These are phyloP conservation scores for Ochropleura plecta DNA, from an alignment of 2,888 invertebrate genomes.

Conservation along the genomic window DNA sequence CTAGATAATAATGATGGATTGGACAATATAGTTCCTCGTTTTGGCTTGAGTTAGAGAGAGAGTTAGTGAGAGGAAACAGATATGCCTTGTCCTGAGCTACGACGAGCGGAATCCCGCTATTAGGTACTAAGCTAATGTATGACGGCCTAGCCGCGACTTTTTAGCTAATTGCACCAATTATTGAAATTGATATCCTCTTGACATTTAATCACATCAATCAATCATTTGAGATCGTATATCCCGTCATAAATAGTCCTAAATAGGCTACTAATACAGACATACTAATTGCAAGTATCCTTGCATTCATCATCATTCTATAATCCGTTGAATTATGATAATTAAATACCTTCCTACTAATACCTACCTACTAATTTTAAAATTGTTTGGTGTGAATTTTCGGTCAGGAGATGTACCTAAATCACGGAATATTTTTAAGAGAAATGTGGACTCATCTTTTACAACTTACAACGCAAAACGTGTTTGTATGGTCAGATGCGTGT, in stretches of 20 bases:
- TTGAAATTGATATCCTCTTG: slow-evolving; percentile 14
- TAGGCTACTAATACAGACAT: background rate
- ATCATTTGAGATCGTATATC: slow-evolving; percentile 11
- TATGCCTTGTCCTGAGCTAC: background rate
- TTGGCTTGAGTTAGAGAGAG: slow-evolving; percentile 1
- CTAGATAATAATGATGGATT: slow-evolving; percentile 9
- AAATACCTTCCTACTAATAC: background rate
- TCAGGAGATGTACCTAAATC: background rate
- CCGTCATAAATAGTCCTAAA: background rate
- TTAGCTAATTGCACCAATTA: slow-evolving; percentile 20
- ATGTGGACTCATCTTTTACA: background rate
- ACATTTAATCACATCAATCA: slow-evolving; percentile 1
- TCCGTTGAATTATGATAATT: background rate
- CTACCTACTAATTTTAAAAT: background rate
- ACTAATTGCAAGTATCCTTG: background rate
- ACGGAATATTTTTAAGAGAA: background rate
- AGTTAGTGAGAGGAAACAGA: too few species aligned
- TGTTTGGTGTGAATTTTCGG: background rate
- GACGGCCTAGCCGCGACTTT: slow-evolving; percentile 3
- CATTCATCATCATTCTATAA: background rate
- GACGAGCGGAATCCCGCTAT: background rate
- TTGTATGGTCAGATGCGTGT: background rate
- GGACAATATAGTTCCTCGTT: slow-evolving; percentile 3
- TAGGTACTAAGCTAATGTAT: background rate
- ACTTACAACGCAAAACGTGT: background rate